These are phyloP conservation scores for Charanyca ferruginea DNA, from an alignment of 2,888 invertebrate genomes.

Conservation along the genomic window DNA sequence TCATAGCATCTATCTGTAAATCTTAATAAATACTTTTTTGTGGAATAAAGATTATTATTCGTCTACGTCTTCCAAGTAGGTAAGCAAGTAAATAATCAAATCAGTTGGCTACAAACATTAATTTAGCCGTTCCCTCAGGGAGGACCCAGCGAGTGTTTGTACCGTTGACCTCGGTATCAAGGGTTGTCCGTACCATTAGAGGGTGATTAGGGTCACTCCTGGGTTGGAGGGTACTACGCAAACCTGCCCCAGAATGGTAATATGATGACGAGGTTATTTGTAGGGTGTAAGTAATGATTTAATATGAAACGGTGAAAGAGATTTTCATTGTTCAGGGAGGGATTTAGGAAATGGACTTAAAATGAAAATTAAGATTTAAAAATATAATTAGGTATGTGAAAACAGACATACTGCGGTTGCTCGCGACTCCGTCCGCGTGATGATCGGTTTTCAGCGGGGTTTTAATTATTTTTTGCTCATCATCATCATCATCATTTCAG, in stretches of 20 bases:
- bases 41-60: too few species aligned
- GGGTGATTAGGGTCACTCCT: conserved; percentile 56
- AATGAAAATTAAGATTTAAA: not conserved
- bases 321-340: not conserved
- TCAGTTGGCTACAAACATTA: conserved; percentile 23
- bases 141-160: conserved; percentile 24
- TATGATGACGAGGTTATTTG: conserved; percentile 33
- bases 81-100: conserved; percentile 22
- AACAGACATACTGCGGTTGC: too few species aligned
- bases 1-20: too few species aligned
- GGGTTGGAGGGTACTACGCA: conserved; percentile 28
- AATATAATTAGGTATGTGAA: too few species aligned
- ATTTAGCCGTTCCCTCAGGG: conserved; percentile 25
- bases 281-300: conserved; percentile 21
- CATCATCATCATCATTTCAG: too few species aligned
- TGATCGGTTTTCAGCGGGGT: too few species aligned
- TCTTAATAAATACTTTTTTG: too few species aligned
- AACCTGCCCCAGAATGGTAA: conserved; percentile 28
- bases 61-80: not conserved
- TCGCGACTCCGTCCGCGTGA: too few species aligned
- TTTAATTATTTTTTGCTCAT: too few species aligned
- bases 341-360: not conserved
- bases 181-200: conserved; percentile 51
- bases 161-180: conserved; percentile 33
- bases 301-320: not conserved